phyloP scores from a whole-genome alignment of 2,113 vertebrate genomes.

The Callorhinus ursinus region DNA sequence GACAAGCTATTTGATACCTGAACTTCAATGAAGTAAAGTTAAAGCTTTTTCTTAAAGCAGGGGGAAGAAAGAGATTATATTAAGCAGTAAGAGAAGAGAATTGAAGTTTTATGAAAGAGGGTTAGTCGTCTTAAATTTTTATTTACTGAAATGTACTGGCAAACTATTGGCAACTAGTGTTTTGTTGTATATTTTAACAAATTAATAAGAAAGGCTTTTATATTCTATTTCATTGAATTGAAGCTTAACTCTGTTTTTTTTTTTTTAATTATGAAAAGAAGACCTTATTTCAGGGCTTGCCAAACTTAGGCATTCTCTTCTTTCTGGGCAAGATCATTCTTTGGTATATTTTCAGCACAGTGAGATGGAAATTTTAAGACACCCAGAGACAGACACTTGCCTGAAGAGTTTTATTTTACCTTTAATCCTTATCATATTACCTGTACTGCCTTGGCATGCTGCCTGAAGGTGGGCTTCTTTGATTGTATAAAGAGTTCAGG shows the following conservation, averaged over 20 bases:
- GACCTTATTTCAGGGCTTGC: not conserved
- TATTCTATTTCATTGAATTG: slow-evolving; percentile 47
- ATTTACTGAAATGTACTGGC: not conserved
- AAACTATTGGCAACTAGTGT: slow-evolving; percentile 14
- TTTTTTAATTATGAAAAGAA: slow-evolving; percentile 14
- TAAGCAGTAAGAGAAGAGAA: slow-evolving; percentile 18
- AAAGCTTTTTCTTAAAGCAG: slow-evolving; percentile 50
- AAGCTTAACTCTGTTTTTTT: slow-evolving; percentile 40
- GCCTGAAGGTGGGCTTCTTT: not conserved
- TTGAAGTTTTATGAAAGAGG: slow-evolving; percentile 38
- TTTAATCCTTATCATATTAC: slow-evolving; percentile 45
- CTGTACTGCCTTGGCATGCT: not conserved
- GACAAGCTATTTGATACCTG: slow-evolving; percentile 48
- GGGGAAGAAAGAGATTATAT: not conserved
- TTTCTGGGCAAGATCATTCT: not conserved
- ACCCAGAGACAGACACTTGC: not conserved
- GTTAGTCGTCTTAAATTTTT: slow-evolving; percentile 20
- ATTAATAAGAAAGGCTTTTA: not conserved
- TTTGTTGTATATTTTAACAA: slow-evolving; percentile 4
- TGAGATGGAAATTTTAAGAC: slow-evolving; percentile 12
- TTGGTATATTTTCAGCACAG: not conserved
- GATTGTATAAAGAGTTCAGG: not conserved
- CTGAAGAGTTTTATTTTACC: not conserved
- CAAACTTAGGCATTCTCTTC: not conserved
- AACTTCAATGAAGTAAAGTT: slow-evolving; percentile 65